These are phyloP conservation scores for Mycteria americana DNA, from an alignment of 2,797 vertebrate genomes.

Conservation along the genomic window DNA sequence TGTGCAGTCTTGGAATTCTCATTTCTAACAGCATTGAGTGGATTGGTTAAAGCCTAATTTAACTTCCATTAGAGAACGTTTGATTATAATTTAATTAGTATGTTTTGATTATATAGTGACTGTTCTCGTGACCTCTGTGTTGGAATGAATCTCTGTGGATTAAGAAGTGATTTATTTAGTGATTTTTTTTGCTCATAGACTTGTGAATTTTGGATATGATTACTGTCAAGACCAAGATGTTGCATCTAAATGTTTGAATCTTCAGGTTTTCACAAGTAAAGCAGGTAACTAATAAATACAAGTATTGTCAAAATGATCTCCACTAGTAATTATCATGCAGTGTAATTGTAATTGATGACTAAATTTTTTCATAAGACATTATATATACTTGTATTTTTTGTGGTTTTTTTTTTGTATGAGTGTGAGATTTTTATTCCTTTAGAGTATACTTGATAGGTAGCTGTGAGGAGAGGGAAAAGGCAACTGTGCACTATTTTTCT, in stretches of 20 bases:
- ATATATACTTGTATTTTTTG: neutral
- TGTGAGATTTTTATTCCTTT: neutral
- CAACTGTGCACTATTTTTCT: neutral
- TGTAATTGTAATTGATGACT: neutral
- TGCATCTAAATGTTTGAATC: slow-evolving; percentile 69
- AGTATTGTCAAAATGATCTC: neutral
- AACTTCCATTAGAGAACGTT: neutral
- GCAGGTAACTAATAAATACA: slow-evolving; percentile 77
- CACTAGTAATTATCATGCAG: neutral
- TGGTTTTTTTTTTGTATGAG: neutral
- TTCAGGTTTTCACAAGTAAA: slow-evolving; percentile 86
- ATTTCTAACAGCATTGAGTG: neutral
- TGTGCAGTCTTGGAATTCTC: neutral
- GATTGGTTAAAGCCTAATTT: neutral
- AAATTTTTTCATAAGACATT: neutral
- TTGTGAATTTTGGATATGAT: slow-evolving; percentile 88
- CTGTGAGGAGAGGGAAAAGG: neutral
- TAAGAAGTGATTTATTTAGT: neutral
- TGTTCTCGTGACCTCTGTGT: neutral
- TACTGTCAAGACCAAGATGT: slow-evolving; percentile 72
- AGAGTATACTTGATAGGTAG: neutral
- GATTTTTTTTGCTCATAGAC: slow-evolving; percentile 71
- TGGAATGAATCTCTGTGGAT: neutral
- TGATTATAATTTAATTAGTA: neutral
- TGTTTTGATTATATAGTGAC: neutral